Base-by-base conservation (phyloP, 92 coral and sea anemone species). In the Porites evermanni region DNA sequence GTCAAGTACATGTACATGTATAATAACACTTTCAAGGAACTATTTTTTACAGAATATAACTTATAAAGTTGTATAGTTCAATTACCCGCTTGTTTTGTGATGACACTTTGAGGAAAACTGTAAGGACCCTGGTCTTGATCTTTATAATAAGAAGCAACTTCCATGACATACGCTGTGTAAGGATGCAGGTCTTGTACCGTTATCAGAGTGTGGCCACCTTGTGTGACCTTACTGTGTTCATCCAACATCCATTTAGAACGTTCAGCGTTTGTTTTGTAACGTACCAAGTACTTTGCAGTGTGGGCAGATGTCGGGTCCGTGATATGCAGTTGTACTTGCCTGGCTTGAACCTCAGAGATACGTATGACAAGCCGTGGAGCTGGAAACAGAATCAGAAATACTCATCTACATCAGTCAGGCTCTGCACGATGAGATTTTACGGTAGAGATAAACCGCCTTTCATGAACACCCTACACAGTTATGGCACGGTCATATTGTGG, bases 31-130 rank as follows among this genome's bases (percentile, higher is more conserved):
- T 2, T 56, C 3, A 56, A 8, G 13, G 13, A 56, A 56, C 60
- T 4, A 9, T 47, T 8, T 53, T 12, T 9, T 2, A 18, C 20
- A 44, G 24, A 6, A 14, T 16, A n/a, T 4, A 0, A 20, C 47
- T 16, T 18, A 17, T 12, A 47, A 56, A 56, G 16, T 10, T 56
- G 60, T 38, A 20, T 67, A 11, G 38, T 7, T 72, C 38, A 16
- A 8, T 82, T 64, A 95, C 98, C 96, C 77, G 89, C 98, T 91
- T 95, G 89, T 44, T 67, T 64, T 12, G 98, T 95, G 2, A 73
- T 79, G 68, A 90, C 88, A 14, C 78, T 32, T 44, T 85, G 58
- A 4, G 92, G 90, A 6, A 82, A 59, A 77, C 98, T 95, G 60
- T 91, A 93, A 6, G 93, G 93, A 7, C 96, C 98, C 10, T 58